A percentile compares a stretch with the other conserved stretches of the same genome.
phyloP scores from a whole-genome alignment of 1,140 invertebrate species.

The Argopecten irradians region DNA sequence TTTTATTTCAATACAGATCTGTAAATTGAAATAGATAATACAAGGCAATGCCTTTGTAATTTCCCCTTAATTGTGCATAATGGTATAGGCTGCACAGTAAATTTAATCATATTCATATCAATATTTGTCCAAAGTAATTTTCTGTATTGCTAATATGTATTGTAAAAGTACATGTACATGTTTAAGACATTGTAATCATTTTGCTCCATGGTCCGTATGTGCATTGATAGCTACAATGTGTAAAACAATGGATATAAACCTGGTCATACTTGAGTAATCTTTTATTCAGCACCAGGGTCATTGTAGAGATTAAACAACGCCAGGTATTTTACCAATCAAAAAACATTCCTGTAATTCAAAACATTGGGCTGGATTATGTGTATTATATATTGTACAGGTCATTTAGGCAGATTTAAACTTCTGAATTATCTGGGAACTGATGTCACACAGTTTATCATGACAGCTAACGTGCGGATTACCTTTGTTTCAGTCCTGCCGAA shows the following conservation, averaged over 20 bases:
- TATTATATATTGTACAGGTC: not conserved
- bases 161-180: too few species aligned
- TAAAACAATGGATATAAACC: not conserved
- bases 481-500: conserved; percentile 64
- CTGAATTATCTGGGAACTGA: not conserved
- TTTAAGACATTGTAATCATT: too few species aligned
- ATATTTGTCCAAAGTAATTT: not conserved
- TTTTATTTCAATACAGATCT: too few species aligned
- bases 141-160: too few species aligned
- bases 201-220: too few species aligned
- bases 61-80: too few species aligned
- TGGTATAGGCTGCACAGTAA: too few species aligned
- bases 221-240: not conserved
- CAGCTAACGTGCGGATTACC: not conserved
- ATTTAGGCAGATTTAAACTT: not conserved
- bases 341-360: conserved; percentile 17
- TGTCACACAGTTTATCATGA: not conserved
- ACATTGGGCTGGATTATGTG: not conserved
- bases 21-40: too few species aligned
- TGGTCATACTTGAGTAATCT: not conserved
- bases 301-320: not conserved
- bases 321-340: not conserved
- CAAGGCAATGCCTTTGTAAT: too few species aligned
- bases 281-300: not conserved
- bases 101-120: too few species aligned